A percentile compares a stretch with the other conserved stretches of the same genome.
phyloP scores from a whole-genome alignment of 2,888 invertebrate genomes.

The Suillia variegata region DNA sequence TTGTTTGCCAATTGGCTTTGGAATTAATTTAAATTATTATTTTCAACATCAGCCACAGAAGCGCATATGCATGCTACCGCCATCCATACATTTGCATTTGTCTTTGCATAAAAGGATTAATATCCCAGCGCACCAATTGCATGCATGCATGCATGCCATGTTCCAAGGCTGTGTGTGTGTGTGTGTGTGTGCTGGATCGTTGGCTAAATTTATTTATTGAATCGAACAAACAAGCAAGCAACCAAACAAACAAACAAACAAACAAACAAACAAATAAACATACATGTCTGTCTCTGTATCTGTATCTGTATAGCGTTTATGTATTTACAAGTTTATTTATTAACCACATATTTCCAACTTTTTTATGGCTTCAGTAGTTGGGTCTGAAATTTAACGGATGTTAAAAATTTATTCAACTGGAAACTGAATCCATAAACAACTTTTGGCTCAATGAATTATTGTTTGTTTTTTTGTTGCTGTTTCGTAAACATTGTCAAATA shows the following conservation, averaged over 20 bases:
- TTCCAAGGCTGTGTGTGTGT: too few species aligned
- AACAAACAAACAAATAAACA: too few species aligned
- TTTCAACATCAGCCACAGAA: constrained; percentile 31
- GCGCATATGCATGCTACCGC: neutral
- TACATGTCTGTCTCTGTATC: constrained; percentile 6
- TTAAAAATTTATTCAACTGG: constrained; percentile 30
- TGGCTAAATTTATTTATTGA: neutral
- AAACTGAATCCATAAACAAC: constrained; percentile 23
- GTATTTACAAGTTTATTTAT: constrained; percentile 28
- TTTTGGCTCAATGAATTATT: too few species aligned
- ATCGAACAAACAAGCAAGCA: neutral
- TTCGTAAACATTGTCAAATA: too few species aligned
- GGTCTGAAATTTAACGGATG: constrained; percentile 30
- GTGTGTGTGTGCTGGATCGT: neutral
- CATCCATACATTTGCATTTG: constrained; percentile 36
- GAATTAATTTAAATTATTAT: constrained; percentile 53
- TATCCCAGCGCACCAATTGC: constrained; percentile 23
- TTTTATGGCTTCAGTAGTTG: constrained; percentile 14
- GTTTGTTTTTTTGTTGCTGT: too few species aligned
- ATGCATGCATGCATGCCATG: neutral
- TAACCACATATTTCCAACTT: constrained; percentile 20
- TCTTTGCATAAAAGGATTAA: constrained; percentile 45
- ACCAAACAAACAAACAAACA: too few species aligned
- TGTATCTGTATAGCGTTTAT: constrained; percentile 7
- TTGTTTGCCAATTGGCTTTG: constrained; percentile 40